phyloP scores from a whole-genome alignment of 2,888 invertebrate genomes.

The Leptothorax acervorum region DNA sequence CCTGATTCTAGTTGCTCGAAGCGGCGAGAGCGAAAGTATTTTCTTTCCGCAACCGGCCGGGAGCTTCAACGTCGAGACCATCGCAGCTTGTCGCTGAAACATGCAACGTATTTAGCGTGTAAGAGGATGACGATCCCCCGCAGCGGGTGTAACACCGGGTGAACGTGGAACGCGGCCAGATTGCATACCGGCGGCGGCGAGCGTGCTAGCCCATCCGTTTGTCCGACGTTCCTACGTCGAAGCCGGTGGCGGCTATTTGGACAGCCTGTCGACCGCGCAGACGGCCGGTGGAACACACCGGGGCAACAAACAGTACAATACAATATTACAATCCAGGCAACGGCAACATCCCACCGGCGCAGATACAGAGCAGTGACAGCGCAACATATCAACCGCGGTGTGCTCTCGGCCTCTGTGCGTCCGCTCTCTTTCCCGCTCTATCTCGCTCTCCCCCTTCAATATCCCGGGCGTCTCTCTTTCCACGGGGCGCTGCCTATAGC shows the following conservation, averaged over 20 bases:
- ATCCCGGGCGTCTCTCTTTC: slow-evolving; percentile 56
- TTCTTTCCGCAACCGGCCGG: neutral
- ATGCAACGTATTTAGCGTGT: slow-evolving; percentile 57
- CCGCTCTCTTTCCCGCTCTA: slow-evolving; percentile 52
- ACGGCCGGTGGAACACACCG: slow-evolving; percentile 75
- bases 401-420: slow-evolving; percentile 57
- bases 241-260: slow-evolving; percentile 81
- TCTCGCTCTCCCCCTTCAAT: slow-evolving; percentile 37
- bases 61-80: neutral
- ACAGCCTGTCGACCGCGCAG: slow-evolving; percentile 80
- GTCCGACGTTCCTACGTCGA: slow-evolving; percentile 68
- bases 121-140: slow-evolving; percentile 65
- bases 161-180: slow-evolving; percentile 74
- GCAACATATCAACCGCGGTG: slow-evolving; percentile 80
- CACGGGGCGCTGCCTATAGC: slow-evolving; percentile 36
- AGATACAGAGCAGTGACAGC: slow-evolving; percentile 80
- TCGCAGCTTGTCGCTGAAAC: slow-evolving; percentile 31
- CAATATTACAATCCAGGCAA: slow-evolving; percentile 82
- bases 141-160: slow-evolving; percentile 75
- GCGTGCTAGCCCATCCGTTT: slow-evolving; percentile 45
- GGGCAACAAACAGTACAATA: slow-evolving; percentile 81
- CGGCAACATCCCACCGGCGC: slow-evolving; percentile 76
- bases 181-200: slow-evolving; percentile 59
- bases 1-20: neutral
- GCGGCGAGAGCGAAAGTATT: slow-evolving; percentile 25